These are phyloP conservation scores for Myiozetetes cayanensis DNA, from an alignment of 2,113 vertebrate genomes.

Conservation along the genomic window DNA sequence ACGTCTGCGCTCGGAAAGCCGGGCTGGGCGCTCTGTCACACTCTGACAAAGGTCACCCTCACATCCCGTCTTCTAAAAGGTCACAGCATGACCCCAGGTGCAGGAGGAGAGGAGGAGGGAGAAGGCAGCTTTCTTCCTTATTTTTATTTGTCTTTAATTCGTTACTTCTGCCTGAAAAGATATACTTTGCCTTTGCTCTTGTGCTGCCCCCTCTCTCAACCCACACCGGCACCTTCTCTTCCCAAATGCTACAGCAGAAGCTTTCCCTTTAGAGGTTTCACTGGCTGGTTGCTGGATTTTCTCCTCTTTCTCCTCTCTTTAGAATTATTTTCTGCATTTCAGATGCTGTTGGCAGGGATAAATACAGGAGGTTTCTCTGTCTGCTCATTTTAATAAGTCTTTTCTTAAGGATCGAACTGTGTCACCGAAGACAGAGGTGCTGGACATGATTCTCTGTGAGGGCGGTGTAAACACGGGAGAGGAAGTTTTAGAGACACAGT, in stretches of 20 bases:
- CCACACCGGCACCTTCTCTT: neutral
- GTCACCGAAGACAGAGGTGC: neutral
- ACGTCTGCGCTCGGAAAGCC: neutral
- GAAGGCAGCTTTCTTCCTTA: neutral
- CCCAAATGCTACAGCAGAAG: neutral
- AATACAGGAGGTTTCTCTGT: neutral
- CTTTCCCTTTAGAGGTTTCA: neutral
- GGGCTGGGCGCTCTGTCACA: slow-evolving; percentile 6
- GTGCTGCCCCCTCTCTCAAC: neutral
- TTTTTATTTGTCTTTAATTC: neutral
- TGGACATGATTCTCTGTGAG: neutral
- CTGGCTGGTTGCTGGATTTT: neutral
- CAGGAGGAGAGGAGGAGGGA: slow-evolving; percentile 16
- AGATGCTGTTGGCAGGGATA: neutral
- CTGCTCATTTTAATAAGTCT: neutral
- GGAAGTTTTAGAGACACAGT: neutral
- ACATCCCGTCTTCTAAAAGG: slow-evolving; percentile 52
- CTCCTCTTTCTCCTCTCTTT: neutral
- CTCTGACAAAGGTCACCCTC: slow-evolving; percentile 56
- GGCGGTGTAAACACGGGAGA: neutral
- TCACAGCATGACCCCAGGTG: slow-evolving; percentile 56
- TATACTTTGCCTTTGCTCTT: neutral
- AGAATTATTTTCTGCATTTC: neutral
- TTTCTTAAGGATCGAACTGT: neutral
- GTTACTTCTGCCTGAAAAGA: neutral